Base-by-base conservation (phyloP, 1,140 invertebrate genomes). In the Xylocopa sonorina region DNA sequence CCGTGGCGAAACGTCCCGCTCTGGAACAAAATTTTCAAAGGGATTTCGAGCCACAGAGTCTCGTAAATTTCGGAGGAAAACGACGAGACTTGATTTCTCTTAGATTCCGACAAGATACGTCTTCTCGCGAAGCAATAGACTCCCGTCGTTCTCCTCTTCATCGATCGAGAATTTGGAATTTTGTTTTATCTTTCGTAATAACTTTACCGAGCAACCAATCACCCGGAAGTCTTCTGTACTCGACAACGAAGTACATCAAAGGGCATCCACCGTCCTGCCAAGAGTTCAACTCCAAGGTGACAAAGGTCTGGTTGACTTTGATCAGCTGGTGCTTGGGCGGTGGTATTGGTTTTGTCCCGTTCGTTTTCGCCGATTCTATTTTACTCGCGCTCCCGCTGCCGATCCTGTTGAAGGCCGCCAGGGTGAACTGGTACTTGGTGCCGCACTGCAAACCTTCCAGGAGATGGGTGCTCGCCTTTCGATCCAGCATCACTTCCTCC, bases 201-300 rank as follows among this genome's bases (percentile, higher is more conserved):
- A 27, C 67, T 83, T 89, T 86, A 91, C 91, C 90, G 21, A 92
- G 69, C 29, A 94, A 89, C 93, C 93, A 94, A 77, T 94, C 93
- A 9, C 90, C 93, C 0, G 92, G 93, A 77, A 88, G 92, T 76
- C 85, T 93, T 71, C 94, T 94, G 78, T 96, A 96, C 69, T 95
- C 95, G 1, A 96, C 93, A 66, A 94, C 94, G 83, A 94, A 96
- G 81, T 94, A 95, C 14, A 93, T 87, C 58, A 96, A 93, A 1
- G 95, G 94, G 85, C 96, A 96, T 0, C 95, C 95, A 7, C 94
- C 94, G 73, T 95, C 94, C 78, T 94, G 92, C 95, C 95, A 96
- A 0, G 94, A 93, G 1, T 93, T 93, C 58, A 96, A 88, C 82
- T 95, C 94, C 48, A 96, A 87, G 16, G 93, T 90, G 18, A 95